These are phyloP conservation scores for Tachina lurida DNA, from an alignment of 2,888 invertebrate genomes.

Conservation along the genomic window DNA sequence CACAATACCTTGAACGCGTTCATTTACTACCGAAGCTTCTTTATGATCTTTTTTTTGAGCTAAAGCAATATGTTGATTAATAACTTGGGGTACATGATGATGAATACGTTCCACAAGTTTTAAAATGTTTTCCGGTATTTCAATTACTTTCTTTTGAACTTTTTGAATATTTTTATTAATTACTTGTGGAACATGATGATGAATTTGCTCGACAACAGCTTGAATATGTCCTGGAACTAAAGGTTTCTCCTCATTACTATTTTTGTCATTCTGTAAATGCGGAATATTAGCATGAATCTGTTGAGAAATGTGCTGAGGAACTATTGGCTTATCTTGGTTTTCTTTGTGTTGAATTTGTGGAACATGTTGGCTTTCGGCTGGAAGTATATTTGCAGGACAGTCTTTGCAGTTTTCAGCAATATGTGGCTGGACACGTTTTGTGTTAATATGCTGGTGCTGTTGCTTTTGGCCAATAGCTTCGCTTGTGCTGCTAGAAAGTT, in stretches of 20 bases:
- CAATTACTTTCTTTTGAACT: too few relatives aligned
- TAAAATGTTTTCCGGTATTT: neutral
- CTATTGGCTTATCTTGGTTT: conserved; percentile 15
- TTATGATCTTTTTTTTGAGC: conserved; percentile 10
- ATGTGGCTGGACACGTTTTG: neutral
- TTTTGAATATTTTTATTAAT: conserved; percentile 28
- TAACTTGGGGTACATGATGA: neutral
- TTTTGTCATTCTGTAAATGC: neutral
- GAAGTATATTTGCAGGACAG: too few relatives aligned
- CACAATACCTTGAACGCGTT: neutral
- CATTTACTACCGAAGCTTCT: neutral
- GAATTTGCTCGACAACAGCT: conserved; percentile 63
- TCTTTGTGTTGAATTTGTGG: conserved; percentile 21
- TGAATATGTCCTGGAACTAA: conserved; percentile 37
- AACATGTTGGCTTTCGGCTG: too few relatives aligned
- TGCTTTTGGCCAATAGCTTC: neutral
- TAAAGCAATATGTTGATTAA: conserved; percentile 6
- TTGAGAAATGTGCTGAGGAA: conserved; percentile 40
- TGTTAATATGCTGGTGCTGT: neutral
- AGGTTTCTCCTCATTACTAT: neutral
- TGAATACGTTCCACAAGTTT: neutral
- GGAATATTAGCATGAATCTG: neutral
- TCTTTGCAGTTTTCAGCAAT: too few relatives aligned
- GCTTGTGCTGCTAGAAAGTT: neutral
- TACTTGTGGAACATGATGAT: conserved; percentile 70